Conservation (phyloP, 1,140 invertebrate genomes). For the Hyphantria cunea region DNA sequence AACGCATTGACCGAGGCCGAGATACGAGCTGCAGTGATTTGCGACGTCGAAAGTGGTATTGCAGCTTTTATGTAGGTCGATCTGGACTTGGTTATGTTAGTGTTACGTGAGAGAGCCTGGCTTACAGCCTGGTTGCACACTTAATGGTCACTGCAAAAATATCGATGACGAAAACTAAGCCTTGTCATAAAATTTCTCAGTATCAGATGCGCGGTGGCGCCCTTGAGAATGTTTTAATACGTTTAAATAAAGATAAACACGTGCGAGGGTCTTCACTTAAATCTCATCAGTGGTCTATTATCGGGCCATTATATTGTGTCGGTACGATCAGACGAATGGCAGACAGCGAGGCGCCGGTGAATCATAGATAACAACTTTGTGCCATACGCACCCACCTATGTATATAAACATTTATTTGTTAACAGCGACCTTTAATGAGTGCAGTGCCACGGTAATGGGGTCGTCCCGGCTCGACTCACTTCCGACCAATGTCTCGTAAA, state of each 20-base stretch:
- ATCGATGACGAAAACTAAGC: not conserved
- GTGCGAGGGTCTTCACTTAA: conserved; percentile 53
- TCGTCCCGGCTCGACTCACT: conserved; percentile 43
- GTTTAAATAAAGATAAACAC: conserved; percentile 41
- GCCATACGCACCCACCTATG: conserved; percentile 64
- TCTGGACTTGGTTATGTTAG: conserved; percentile 66
- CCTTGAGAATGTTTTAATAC: conserved; percentile 1
- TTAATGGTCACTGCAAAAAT: conserved; percentile 1
- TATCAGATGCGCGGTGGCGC: no score
- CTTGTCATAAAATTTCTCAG: not conserved
- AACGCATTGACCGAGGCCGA: conserved; percentile 78
- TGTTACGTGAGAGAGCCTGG: conserved; percentile 56
- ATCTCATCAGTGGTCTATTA: conserved; percentile 64
- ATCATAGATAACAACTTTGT: conserved; percentile 67
- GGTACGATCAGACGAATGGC: conserved; percentile 62
- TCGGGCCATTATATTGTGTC: conserved; percentile 61
- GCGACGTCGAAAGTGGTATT: conserved; percentile 80
- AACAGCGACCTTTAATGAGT: conserved; percentile 70
- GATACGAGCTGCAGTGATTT: conserved; percentile 74
- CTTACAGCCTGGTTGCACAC: conserved; percentile 23
- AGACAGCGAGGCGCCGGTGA: conserved; percentile 75
- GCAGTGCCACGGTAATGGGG: conserved; percentile 47
- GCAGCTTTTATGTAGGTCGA: conserved; percentile 77
- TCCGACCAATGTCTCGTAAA: conserved; percentile 50
- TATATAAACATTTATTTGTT: conserved; percentile 60